Percentiles rank a stretch among this genome's conserved stretches.
Evolutionary conservation across 2,888 invertebrate species (phyloP).

Genomic region (Caenorhabditis sp.): DNA sequence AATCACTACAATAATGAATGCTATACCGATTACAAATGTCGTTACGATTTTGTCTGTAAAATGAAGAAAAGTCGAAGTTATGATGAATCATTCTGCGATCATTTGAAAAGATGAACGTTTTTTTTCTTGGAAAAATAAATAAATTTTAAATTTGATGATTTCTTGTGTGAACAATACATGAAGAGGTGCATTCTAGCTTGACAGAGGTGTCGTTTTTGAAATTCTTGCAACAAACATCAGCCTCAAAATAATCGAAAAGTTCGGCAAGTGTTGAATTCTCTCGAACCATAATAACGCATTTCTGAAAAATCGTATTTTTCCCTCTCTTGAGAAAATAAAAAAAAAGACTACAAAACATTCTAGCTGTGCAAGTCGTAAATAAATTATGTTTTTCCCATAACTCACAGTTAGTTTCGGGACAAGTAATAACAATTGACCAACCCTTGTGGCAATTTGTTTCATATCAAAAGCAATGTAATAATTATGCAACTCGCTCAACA

Average conservation of each 20-base stretch:
- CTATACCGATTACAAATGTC: conserved; percentile 37
- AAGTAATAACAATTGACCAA: conserved; percentile 58
- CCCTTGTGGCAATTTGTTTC: conserved; percentile 52
- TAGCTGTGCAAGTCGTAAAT: too few relatives aligned
- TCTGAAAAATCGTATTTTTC: conserved; percentile 48
- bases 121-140: background rate
- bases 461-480: conserved; percentile 46
- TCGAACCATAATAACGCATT: conserved; percentile 55
- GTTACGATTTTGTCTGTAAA: conserved; percentile 45
- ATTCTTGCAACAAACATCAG: conserved; percentile 58
- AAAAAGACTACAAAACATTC: too few relatives aligned
- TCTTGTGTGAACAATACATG: conserved; percentile 35
- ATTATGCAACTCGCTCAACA: conserved; percentile 61
- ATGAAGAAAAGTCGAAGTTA: conserved; percentile 53
- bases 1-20: conserved; percentile 52
- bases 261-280: conserved; percentile 64
- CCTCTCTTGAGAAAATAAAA: conserved; percentile 3
- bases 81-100: conserved; percentile 50
- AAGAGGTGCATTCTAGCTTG: conserved; percentile 25
- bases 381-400: too few relatives aligned
- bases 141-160: conserved; percentile 1
- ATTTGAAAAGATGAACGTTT: conserved; percentile 3
- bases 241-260: conserved; percentile 64
- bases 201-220: conserved; percentile 39
- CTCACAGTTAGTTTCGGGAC: conserved; percentile 66